Base-by-base conservation (phyloP, 2,113 vertebrate genomes). In the Thunnus maccoyii region DNA sequence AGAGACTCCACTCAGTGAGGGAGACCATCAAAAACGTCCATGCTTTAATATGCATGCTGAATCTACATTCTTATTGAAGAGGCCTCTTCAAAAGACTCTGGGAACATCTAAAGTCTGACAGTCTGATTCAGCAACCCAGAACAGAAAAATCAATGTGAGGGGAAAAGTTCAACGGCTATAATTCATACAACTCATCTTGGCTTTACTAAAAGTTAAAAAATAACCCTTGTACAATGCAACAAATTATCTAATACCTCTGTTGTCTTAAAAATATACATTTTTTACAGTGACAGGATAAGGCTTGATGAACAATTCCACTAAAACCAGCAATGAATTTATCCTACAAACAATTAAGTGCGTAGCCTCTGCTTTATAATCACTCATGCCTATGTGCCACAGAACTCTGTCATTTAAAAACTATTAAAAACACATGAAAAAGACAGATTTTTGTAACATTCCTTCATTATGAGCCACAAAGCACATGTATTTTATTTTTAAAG, bases 21-120 rank as follows among this genome's bases (percentile, higher is more conserved):
- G 25, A 67, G 25, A 69, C 73, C 27, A 62, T 57, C 18, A 76
- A 70, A 76, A 52, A 63, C 18, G 20, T 4, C 7, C 30, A 25
- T 27, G n/a, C 48, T 72, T 75, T 52, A 79, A 81, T 32, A 72
- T 73, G 46, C 44, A 55, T 17, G 48, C 27, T 58, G 14, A 75
- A 62, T 67, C 48, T 74, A 66, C 18, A 84, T 44, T 36, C 51
- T 62, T 20, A 11, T 16, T 63, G 61, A n/a, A 77, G 46, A 61
- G 3, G n/a, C 20, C 46, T 71, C 76, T 75, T 80, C 50, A 80
- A 76, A 77, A 36, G 13, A 76, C 58, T 47, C 56, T 70, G 56
- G 17, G 48, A 27, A 36, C 18, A 67, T 71, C 52, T 70, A 15
- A 51, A 52, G 60, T 54, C 44, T 81, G 75, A 68, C 47, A 78